These are phyloP conservation scores for Andrena chrysosceles DNA, from an alignment of 2,888 invertebrate genomes.

Conservation along the genomic window DNA sequence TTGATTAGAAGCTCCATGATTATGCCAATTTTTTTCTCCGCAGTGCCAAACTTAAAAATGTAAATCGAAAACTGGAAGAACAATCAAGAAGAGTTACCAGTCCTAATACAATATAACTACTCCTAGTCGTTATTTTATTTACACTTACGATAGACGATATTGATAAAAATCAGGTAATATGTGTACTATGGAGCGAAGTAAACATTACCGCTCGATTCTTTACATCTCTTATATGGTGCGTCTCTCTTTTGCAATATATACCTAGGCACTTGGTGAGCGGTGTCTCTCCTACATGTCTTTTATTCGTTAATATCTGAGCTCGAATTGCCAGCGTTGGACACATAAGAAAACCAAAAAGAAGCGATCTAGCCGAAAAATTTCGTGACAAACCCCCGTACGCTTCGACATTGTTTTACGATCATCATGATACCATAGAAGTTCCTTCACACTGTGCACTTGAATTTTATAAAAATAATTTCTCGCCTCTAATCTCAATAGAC, in stretches of 20 bases:
- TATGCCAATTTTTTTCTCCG: not conserved
- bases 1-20: not conserved
- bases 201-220: constrained; percentile 28
- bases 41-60: too few species aligned
- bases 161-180: constrained; percentile 75
- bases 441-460: constrained; percentile 2
- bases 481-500: not conserved
- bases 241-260: constrained; percentile 32
- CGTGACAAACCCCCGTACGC: not conserved
- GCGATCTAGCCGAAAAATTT: not conserved
- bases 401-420: constrained; percentile 5
- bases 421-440: not conserved
- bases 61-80: constrained; percentile 23
- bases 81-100: constrained; percentile 62
- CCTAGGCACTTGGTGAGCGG: constrained; percentile 58
- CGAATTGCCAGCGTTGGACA: not conserved
- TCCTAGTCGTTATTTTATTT: constrained; percentile 75
- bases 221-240: constrained; percentile 27
- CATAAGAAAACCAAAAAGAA: not conserved
- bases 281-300: constrained; percentile 20
- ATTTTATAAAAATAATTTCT: constrained; percentile 56
- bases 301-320: constrained; percentile 8
- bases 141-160: constrained; percentile 73
- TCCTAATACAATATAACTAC: constrained; percentile 63
- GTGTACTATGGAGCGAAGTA: constrained; percentile 59